Evolutionary conservation across 2,797 vertebrate species (phyloP).

Genomic region (Halcyon leucocephala): DNA sequence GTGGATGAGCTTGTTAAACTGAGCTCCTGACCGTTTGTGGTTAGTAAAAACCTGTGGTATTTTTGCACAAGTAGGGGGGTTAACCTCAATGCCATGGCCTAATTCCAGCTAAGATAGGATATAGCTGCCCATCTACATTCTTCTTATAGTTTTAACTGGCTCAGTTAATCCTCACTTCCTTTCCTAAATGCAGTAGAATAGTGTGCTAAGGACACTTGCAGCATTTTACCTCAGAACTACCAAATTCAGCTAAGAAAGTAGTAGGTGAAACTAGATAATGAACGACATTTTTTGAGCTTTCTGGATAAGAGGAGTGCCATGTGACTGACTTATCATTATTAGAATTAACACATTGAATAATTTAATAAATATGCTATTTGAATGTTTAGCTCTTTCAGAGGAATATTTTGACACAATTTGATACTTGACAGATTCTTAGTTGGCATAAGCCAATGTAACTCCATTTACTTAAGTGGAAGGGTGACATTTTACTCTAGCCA

Average conservation of each 20-base stretch:
- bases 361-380: neutral
- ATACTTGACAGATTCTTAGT: neutral
- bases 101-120: slow-evolving; percentile 43
- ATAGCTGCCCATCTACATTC: slow-evolving; percentile 16
- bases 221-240: neutral
- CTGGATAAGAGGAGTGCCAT: neutral
- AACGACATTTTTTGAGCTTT: slow-evolving; percentile 27
- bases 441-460: neutral
- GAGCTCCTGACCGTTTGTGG: slow-evolving; percentile 46
- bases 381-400: neutral
- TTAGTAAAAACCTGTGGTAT: slow-evolving; percentile 33
- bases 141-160: neutral
- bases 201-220: neutral
- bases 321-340: neutral
- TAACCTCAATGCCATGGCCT: slow-evolving; percentile 47
- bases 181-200: neutral
- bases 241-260: neutral
- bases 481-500: neutral
- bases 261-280: neutral
- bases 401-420: neutral
- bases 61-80: slow-evolving; percentile 39
- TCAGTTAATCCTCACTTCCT: slow-evolving; percentile 8
- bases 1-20: neutral
- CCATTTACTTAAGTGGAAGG: neutral
- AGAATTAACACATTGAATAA: neutral